A percentile compares a stretch with the other conserved stretches of the same genome.
Evolutionary conservation across 2,888 invertebrate species (phyloP).

Genomic region (Prosopocoilus inquinatus): DNA sequence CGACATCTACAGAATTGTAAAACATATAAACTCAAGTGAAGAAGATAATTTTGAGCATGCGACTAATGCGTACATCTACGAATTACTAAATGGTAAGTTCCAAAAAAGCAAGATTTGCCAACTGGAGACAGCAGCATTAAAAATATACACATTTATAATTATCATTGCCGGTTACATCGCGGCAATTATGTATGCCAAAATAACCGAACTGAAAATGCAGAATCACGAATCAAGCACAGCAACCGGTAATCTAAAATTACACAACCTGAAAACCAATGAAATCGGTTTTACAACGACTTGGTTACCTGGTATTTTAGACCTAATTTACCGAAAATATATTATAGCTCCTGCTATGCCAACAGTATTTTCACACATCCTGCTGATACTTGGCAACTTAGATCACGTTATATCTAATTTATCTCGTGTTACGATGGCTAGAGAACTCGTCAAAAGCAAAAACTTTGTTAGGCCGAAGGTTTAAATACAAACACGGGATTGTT

Average conservation of each 20-base stretch:
- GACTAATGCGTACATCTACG: slow-evolving; percentile 29
- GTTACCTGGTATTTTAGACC: slow-evolving; percentile 42
- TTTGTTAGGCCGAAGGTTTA: slow-evolving; percentile 28
- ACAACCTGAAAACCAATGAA: slow-evolving; percentile 32
- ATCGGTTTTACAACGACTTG: slow-evolving; percentile 35
- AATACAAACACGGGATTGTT: neutral
- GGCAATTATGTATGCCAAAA: slow-evolving; percentile 39
- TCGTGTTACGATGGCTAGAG: slow-evolving; percentile 30
- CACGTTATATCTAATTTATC: slow-evolving; percentile 31
- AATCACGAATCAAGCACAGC: neutral
- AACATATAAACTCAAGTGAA: slow-evolving; percentile 5
- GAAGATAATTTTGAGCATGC: slow-evolving; percentile 13
- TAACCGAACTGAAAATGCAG: slow-evolving; percentile 28
- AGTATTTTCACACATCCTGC: slow-evolving; percentile 35
- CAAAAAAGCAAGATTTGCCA: slow-evolving; percentile 13
- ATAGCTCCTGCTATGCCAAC: slow-evolving; percentile 32
- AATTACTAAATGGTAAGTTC: slow-evolving; percentile 12
- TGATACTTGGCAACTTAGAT: slow-evolving; percentile 36
- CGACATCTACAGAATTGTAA: slow-evolving; percentile 40
- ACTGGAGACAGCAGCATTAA: slow-evolving; percentile 27
- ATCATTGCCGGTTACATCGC: slow-evolving; percentile 36
- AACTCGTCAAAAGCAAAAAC: slow-evolving; percentile 26
- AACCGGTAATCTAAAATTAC: slow-evolving; percentile 6
- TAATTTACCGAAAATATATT: slow-evolving; percentile 40
- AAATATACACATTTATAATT: slow-evolving; percentile 38